Evolutionary conservation across 1,140 invertebrate genomes (phyloP).

Genomic region (Chironomus tepperi): DNA sequence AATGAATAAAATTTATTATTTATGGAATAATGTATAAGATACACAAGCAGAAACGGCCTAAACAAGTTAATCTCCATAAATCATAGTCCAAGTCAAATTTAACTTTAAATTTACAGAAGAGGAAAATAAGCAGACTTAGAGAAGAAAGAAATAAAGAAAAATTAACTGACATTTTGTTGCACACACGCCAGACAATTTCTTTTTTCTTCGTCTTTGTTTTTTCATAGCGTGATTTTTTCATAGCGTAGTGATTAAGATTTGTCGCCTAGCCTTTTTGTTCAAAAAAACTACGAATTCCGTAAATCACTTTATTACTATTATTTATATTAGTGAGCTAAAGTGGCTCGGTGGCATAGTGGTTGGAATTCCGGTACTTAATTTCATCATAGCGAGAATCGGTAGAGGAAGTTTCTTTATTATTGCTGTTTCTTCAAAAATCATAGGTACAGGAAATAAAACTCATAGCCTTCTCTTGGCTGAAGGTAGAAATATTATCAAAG

Average conservation of each 20-base stretch:
- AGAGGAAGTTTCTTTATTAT: too few species aligned
- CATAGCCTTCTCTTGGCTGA: too few species aligned
- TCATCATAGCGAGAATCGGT: too few species aligned
- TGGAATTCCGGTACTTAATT: too few species aligned
- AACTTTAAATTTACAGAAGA: too few species aligned
- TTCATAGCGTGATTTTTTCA: slow-evolving; percentile 9
- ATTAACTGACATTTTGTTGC: slow-evolving; percentile 18
- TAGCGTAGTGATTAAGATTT: slow-evolving; percentile 22
- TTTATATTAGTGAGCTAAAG: too few species aligned
- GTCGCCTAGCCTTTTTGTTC: not conserved
- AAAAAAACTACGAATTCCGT: too few species aligned
- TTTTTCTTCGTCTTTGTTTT: not conserved
- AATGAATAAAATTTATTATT: slow-evolving; percentile 16
- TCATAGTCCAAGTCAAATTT: not conserved
- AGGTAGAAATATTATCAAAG: too few species aligned
- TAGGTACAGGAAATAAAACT: too few species aligned
- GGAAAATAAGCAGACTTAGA: not conserved
- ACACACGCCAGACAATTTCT: slow-evolving; percentile 17
- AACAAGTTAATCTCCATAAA: slow-evolving; percentile 21
- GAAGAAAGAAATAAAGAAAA: not conserved
- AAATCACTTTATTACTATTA: too few species aligned
- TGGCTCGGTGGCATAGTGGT: too few species aligned
- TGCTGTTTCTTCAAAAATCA: too few species aligned
- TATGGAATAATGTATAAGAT: not conserved
- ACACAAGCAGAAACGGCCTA: not conserved